These are phyloP conservation scores for Darevskia mixta DNA, from an alignment of 2,797 vertebrate genomes.

Conservation along the genomic window DNA sequence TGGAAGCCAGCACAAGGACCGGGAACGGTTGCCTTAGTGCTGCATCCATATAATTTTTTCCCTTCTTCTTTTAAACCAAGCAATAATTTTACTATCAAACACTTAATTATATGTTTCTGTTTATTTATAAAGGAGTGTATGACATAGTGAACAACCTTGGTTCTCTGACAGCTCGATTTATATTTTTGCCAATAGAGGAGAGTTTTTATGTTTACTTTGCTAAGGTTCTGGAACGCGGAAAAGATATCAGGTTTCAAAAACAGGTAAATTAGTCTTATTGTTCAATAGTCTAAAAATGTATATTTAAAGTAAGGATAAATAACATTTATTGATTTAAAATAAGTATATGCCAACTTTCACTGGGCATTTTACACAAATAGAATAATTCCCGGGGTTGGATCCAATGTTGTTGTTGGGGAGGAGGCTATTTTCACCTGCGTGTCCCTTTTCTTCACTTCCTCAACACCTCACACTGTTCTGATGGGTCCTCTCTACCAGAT, in stretches of 20 bases:
- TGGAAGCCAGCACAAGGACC: not conserved
- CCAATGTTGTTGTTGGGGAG: not conserved
- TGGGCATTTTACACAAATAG: not conserved
- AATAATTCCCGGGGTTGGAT: not conserved
- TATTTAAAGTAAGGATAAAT: not conserved
- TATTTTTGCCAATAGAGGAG: conserved; percentile 96
- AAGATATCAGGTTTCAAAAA: conserved; percentile 84
- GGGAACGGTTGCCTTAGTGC: no score
- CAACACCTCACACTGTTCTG: not conserved
- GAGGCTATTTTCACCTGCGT: not conserved
- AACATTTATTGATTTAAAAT: not conserved
- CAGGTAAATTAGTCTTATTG: conserved; percentile 78
- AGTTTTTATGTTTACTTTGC: conserved; percentile 98
- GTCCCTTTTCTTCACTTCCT: not conserved
- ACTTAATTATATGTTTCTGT: conserved; percentile 7
- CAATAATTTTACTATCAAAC: no score
- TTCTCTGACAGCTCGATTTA: conserved; percentile 95
- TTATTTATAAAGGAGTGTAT: conserved; percentile 84
- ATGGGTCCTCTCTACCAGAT: not conserved
- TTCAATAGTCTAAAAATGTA: not conserved
- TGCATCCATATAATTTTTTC: not conserved
- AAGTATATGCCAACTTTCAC: not conserved
- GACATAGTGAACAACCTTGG: conserved; percentile 97
- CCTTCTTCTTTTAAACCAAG: no score
- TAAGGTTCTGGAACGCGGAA: conserved; percentile 92